These are phyloP conservation scores for Neopelma chrysocephalum DNA, from an alignment of 2,797 vertebrate genomes.

Conservation along the genomic window DNA sequence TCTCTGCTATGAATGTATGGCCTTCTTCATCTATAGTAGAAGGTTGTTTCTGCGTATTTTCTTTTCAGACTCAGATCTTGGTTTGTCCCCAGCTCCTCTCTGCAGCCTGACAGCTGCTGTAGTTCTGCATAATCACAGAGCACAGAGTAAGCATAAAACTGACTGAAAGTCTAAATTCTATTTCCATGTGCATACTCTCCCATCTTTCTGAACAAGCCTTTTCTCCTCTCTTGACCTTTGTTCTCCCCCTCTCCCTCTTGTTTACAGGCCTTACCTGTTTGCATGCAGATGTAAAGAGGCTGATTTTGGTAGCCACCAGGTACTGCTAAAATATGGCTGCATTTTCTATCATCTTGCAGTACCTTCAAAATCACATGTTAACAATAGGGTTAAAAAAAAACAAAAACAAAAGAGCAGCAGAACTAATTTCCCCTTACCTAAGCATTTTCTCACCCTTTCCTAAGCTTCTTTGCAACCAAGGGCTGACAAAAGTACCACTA, in stretches of 20 bases:
- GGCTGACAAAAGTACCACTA: background rate
- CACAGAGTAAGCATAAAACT: background rate
- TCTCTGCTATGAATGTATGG: background rate
- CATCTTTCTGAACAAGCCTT: background rate
- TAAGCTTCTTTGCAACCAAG: background rate
- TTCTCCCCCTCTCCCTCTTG: fast-evolving
- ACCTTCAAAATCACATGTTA: background rate
- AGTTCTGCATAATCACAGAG: background rate
- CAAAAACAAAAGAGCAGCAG: background rate
- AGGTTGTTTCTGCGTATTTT: background rate
- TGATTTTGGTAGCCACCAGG: background rate
- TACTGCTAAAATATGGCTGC: background rate
- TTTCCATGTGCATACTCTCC: background rate
- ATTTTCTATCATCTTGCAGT: background rate
- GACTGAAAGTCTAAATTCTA: background rate
- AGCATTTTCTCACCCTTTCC: background rate
- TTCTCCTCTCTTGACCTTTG: background rate
- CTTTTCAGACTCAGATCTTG: background rate
- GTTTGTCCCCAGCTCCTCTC: background rate
- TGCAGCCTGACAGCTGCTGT: background rate
- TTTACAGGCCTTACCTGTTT: background rate
- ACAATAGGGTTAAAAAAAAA: background rate
- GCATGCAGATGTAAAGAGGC: background rate
- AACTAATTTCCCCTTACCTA: background rate
- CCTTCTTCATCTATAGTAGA: background rate